phyloP scores from a whole-genome alignment of 2,113 vertebrate genomes.

The Merops nubicus region DNA sequence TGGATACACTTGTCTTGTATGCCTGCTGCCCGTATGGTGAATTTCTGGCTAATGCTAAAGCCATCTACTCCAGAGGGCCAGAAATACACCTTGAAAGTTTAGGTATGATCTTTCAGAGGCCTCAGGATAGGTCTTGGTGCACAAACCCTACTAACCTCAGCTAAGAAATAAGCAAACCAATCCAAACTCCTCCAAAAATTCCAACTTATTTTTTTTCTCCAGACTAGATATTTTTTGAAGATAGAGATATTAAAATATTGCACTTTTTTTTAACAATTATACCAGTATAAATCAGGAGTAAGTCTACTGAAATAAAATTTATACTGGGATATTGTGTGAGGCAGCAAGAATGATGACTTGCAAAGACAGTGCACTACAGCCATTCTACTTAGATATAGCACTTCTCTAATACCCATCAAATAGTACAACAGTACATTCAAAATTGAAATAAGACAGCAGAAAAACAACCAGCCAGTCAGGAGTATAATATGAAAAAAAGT shows the following conservation, averaged over 20 bases:
- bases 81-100: neutral
- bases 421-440: neutral
- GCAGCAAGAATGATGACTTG: neutral
- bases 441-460: neutral
- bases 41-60: neutral
- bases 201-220: rapidly evolving
- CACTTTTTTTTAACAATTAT: neutral
- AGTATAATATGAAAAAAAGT: neutral
- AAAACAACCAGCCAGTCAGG: neutral
- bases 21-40: neutral
- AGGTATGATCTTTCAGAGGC: neutral
- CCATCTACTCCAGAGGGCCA: neutral
- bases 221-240: neutral
- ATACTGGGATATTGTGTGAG: neutral
- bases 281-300: neutral
- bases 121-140: rapidly evolving
- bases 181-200: neutral
- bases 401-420: neutral
- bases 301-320: neutral
- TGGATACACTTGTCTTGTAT: neutral
- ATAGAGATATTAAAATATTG: rapidly evolving
- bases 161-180: neutral
- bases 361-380: neutral
- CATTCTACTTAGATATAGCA: neutral
- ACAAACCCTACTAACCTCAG: neutral